Evolutionary conservation across 2,888 invertebrate species (phyloP), one percentile per base, ranked within the genome.

Genomic region (Polydrusus tereticollis): DNA sequence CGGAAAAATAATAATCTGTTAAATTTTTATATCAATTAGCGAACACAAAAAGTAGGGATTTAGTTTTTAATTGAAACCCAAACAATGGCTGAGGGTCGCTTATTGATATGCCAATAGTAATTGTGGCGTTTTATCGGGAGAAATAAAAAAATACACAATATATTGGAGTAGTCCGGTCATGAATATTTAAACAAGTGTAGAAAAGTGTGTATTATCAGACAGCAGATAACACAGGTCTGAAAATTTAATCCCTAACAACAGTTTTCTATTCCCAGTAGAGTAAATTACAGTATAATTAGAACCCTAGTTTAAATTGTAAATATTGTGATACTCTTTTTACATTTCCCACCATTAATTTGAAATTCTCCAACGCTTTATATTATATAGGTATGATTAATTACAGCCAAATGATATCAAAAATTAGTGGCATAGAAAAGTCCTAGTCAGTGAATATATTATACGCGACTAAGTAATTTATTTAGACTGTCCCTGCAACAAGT

Each of bases 1-100:
- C 6, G 58, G 14, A 16, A 45, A 12, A 45, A 43, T 59, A 41
- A 60, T 60, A 60, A 60, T 60, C 43, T 45, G 47, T 12, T 45
- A 45, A 21, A 21, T 20, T 47, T 47, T 47, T 47, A 23, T 23
- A 23, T 12, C 47, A 47, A 47, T 47, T 47, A 47, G 23, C 20
- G n/a, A 12, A n/a, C n/a, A 47, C 47, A 47, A 47, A 47, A 45
- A 47, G 7, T 23, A 47, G 12, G 21, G 8, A 47, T 47, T 47
- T 47, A n/a, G n/a, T 47, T 23, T 47, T 23, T 21, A n/a, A 47
- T 23, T 21, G n/a, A 45, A 45, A 45, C 8, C 8, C 2, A 8
- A 21, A 45, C 16, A 45, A 45, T 20, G 18, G 45, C 18, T 2
- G 10, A 3, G 20, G 7, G 45, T 20, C 18, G 20, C 3, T 18